Percentiles rank a stretch among this genome's conserved stretches.
phyloP scores from a whole-genome alignment of 2,113 vertebrate genomes.

The Azemiops feae region DNA sequence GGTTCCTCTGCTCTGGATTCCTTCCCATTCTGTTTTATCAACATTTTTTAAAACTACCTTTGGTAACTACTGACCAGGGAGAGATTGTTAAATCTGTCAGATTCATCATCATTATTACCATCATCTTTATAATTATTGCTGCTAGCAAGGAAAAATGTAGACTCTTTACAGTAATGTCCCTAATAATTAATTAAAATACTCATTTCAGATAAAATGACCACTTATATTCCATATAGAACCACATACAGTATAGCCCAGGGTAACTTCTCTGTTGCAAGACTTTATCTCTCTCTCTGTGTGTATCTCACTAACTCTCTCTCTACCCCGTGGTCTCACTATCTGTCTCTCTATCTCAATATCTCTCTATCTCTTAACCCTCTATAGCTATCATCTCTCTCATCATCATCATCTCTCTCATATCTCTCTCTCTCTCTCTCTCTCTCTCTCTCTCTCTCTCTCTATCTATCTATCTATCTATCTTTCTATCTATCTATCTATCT shows the following conservation, averaged over 20 bases:
- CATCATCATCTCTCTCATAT: no score
- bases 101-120: neutral
- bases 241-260: neutral
- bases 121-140: neutral
- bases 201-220: neutral
- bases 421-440: no score
- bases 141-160: neutral
- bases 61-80: neutral
- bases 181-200: neutral
- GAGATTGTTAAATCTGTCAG: neutral
- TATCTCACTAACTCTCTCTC: no score
- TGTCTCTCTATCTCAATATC: neutral
- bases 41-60: neutral
- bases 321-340: neutral
- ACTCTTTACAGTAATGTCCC: neutral
- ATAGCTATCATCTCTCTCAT: neutral
- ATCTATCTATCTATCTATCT: no score
- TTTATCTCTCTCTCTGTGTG: neutral
- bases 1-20: neutral
- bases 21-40: neutral
- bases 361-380: neutral
- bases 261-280: neutral
- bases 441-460: no score
- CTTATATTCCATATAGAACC: neutral
- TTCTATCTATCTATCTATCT: no score